These are phyloP conservation scores for Vanacampus margaritifer DNA, from an alignment of 2,113 vertebrate genomes.

Conservation along the genomic window DNA sequence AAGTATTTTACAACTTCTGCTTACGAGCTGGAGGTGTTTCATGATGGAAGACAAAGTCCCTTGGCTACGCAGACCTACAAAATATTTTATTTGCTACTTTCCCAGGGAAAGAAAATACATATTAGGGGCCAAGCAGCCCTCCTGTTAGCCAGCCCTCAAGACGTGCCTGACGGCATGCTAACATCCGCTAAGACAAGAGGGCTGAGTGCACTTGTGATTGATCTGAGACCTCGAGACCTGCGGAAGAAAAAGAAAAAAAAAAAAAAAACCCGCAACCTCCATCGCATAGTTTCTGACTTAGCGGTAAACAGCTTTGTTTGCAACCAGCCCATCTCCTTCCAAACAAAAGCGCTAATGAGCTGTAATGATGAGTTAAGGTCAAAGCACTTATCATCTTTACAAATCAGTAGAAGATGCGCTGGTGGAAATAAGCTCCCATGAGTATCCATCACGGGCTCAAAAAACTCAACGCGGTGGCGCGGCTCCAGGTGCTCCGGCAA, in stretches of 20 bases:
- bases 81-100: slow-evolving; percentile 66
- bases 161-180: slow-evolving; percentile 53
- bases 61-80: slow-evolving; percentile 50
- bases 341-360: slow-evolving; percentile 71
- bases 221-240: slow-evolving; percentile 75
- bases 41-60: slow-evolving; percentile 68
- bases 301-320: slow-evolving; percentile 34
- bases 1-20: slow-evolving; percentile 65
- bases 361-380: slow-evolving; percentile 69
- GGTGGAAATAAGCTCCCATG: slow-evolving; percentile 77
- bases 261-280: not conserved
- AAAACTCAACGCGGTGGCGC: slow-evolving; percentile 81
- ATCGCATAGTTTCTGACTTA: slow-evolving; percentile 22
- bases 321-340: slow-evolving; percentile 40
- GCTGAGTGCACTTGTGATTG: slow-evolving; percentile 66
- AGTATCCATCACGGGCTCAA: slow-evolving; percentile 87
- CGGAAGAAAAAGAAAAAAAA: not conserved
- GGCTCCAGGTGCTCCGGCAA: slow-evolving; percentile 94
- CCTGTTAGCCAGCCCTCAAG: slow-evolving; percentile 51
- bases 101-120: slow-evolving; percentile 55
- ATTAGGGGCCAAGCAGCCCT: slow-evolving; percentile 30
- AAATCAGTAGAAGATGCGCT: slow-evolving; percentile 63
- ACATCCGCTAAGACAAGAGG: slow-evolving; percentile 42
- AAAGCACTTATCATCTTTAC: slow-evolving; percentile 71
- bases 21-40: slow-evolving; percentile 64